Conservation (phyloP, 2,797 vertebrate species). For the Acipenser oxyrinchus region DNA sequence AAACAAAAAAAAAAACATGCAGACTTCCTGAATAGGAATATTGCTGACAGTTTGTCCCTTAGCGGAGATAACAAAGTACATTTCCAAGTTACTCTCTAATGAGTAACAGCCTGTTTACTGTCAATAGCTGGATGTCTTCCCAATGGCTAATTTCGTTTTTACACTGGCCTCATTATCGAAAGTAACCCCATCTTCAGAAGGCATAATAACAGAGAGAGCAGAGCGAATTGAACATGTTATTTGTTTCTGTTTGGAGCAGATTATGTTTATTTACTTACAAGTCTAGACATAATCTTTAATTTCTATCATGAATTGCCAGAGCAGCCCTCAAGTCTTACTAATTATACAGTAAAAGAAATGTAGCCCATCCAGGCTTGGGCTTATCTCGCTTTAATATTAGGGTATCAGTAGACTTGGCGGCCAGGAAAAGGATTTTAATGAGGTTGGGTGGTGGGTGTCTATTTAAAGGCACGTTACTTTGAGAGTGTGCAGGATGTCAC, state of each 20-base stretch:
- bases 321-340: not conserved
- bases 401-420: not conserved
- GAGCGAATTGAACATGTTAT: no score
- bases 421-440: constrained; percentile 3
- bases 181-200: no score
- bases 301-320: not conserved
- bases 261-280: no score
- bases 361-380: not conserved
- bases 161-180: not conserved
- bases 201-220: no score
- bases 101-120: constrained; percentile 36
- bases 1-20: constrained; percentile 62
- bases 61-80: constrained; percentile 50
- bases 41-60: constrained; percentile 47
- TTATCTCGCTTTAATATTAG: not conserved
- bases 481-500: constrained; percentile 15
- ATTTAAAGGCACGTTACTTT: constrained; percentile 17
- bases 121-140: constrained; percentile 23
- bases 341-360: not conserved
- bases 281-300: not conserved
- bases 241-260: no score
- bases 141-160: constrained; percentile 4
- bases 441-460: constrained; percentile 4
- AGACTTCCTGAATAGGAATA: constrained; percentile 59
- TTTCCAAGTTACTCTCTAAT: constrained; percentile 35